Evolutionary conservation across 2,797 vertebrate genomes (phyloP).

Genomic region (Falco biarmicus): DNA sequence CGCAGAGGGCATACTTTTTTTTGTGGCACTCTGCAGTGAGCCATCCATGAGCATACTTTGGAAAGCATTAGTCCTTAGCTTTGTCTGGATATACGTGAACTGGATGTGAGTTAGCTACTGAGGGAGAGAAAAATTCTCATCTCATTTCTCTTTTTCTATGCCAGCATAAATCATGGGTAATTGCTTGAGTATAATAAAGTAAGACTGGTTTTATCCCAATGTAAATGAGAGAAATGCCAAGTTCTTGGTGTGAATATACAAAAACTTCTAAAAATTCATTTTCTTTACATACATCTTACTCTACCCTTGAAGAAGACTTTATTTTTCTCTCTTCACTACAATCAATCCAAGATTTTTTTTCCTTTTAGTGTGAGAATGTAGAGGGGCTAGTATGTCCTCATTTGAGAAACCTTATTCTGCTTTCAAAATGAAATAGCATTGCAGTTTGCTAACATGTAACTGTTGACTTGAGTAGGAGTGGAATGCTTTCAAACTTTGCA

Average conservation of each 20-base stretch:
- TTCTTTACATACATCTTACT: background rate
- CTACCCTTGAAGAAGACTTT: background rate
- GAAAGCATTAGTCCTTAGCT: background rate
- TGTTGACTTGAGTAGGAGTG: background rate
- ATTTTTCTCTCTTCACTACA: background rate
- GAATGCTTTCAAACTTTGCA: background rate
- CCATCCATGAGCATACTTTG: background rate
- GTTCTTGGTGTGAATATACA: background rate
- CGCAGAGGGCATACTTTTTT: background rate
- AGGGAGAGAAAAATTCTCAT: background rate
- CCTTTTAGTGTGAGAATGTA: background rate
- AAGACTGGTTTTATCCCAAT: background rate
- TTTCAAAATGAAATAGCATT: background rate
- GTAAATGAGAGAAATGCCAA: background rate
- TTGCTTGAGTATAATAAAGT: background rate
- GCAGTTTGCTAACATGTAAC: background rate
- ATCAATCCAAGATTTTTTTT: background rate
- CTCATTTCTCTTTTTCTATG: background rate
- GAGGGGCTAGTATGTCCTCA: background rate
- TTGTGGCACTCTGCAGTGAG: background rate
- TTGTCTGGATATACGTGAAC: background rate
- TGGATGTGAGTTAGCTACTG: background rate
- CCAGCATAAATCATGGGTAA: background rate
- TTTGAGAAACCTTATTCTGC: background rate
- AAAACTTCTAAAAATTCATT: background rate